A percentile compares a stretch with the other conserved stretches of the same genome.
Evolutionary conservation across 2,113 vertebrate species (phyloP).

Genomic region (Myotis brandtii): DNA sequence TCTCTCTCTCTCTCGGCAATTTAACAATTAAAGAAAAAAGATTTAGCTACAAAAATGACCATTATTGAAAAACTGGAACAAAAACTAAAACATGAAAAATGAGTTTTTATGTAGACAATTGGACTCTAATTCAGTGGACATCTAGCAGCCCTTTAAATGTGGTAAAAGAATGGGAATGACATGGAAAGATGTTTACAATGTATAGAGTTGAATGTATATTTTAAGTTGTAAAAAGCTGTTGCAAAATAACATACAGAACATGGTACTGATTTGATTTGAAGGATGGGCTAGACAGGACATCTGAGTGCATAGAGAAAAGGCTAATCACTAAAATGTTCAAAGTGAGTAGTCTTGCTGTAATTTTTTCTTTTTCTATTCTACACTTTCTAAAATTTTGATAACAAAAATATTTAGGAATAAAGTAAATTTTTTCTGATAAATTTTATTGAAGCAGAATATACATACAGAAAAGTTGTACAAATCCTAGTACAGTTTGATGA

Average conservation of each 20-base stretch:
- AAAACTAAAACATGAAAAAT: not conserved
- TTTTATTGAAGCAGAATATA: not conserved
- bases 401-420: conserved; percentile 4
- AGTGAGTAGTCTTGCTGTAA: not conserved
- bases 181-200: not conserved
- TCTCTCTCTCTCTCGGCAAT: not conserved
- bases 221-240: not conserved
- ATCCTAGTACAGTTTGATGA: not conserved
- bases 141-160: not conserved
- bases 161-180: not conserved
- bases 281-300: not conserved
- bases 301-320: not conserved
- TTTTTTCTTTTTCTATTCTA: not conserved
- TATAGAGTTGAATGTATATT: not conserved
- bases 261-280: not conserved
- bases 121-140: not conserved
- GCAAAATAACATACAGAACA: not conserved
- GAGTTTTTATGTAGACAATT: not conserved
- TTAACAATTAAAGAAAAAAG: not conserved
- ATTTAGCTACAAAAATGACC: not conserved
- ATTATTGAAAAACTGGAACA: not conserved
- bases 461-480: not conserved
- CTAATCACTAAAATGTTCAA: not conserved
- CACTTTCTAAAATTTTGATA: conserved; percentile 8
- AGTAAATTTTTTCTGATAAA: not conserved